Base-by-base conservation (phyloP, 2,113 vertebrate species). In the Scytalopus superciliaris region DNA sequence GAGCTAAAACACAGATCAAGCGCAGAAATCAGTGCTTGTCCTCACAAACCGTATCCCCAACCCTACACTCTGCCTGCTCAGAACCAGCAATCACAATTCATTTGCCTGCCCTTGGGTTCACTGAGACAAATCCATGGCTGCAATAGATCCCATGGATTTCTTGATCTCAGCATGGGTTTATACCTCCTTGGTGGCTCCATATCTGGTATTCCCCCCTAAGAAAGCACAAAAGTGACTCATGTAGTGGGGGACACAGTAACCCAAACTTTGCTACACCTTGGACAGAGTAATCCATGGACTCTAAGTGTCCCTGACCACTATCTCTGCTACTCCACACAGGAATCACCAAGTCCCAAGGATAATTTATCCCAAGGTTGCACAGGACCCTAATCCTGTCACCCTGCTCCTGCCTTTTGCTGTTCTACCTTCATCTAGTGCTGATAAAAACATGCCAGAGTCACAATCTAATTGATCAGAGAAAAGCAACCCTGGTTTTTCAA, bases 61-160 rank as follows among this genome's bases (percentile, higher is more conserved):
- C 40, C 57, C 49, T 56, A 72, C 67, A 33, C 27, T 76, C 81
- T 47, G 68, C 91, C 85, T 93, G 63, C 92, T 93, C 90, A 80
- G 90, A 90, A 87, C 94, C 95, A 88, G 35, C 75, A 42, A 87
- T 50, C 87, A 79, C 94, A 24, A 76, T 85, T 91, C 75, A 19
- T n/a, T 89, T 66, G 59, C 78, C 59, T 80, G 39, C 47, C 79
- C 76, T 86, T 88, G 72, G 68, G 62, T 44, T 86, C 83, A 47
- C 25, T 25, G 63, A 62, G 55, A 73, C 55, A 70, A 72, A 85
- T 64, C 59, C 5, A 9, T 33, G 69, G 30, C 84, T 89, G 74
- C 42, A 42, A 80, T 11, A 86, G 59, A 81, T 80, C 67, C 69
- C 45, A 31, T 10, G 24, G 11, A 55, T 75, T 73, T 55, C 42